Conservation (phyloP, 2,113 vertebrate species). For the Halichoerus grypus region DNA sequence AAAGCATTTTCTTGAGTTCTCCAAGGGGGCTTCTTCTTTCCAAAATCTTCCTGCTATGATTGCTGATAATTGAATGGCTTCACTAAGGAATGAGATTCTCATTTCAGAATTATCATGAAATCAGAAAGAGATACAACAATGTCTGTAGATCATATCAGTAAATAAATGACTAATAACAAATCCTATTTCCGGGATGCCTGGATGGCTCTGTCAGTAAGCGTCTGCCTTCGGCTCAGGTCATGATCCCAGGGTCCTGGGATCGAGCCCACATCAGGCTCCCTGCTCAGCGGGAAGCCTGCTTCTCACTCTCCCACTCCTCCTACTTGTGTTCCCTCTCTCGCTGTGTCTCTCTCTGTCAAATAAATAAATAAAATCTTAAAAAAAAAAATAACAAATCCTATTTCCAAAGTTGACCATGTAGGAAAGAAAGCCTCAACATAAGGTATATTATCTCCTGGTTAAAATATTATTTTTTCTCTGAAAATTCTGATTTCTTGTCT, state of each 20-base stretch:
- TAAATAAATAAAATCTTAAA: no score
- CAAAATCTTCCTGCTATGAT: neutral
- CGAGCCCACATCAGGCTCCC: no score
- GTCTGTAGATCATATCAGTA: neutral
- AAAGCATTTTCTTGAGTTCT: neutral
- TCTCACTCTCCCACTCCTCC: no score
- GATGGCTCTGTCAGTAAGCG: no score
- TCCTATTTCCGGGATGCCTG: neutral
- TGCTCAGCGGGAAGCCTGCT: no score
- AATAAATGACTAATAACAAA: neutral
- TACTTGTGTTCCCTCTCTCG: no score
- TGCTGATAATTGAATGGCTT: neutral
- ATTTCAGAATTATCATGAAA: conserved; percentile 27
- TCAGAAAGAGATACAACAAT: neutral
- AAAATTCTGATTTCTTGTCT: neutral
- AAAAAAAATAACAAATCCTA: neutral
- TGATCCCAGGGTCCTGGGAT: no score
- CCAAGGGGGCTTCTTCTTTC: neutral
- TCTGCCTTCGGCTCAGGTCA: no score
- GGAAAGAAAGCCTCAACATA: neutral
- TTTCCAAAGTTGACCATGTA: neutral
- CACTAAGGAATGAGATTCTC: neutral
- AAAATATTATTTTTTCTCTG: conserved; percentile 1
- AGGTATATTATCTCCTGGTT: neutral
- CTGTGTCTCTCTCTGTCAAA: no score